These are phyloP conservation scores for Cossypha niveicapilla DNA, from an alignment of 2,797 vertebrate species.

Conservation along the genomic window DNA sequence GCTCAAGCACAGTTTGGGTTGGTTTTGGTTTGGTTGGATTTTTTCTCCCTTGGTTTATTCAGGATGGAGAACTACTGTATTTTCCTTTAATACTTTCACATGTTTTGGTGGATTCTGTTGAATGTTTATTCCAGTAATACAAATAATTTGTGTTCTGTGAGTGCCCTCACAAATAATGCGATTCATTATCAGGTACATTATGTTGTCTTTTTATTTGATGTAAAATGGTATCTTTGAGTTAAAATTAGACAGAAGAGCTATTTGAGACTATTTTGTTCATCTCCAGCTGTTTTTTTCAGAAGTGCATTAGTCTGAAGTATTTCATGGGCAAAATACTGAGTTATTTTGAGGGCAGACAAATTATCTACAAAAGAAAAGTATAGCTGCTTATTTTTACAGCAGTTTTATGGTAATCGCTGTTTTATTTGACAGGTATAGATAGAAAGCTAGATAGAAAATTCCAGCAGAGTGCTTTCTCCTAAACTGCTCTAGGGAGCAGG, in stretches of 20 bases:
- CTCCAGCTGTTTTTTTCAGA: background rate
- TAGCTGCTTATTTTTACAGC: slow-evolving; percentile 18
- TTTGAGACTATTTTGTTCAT: slow-evolving; percentile 46
- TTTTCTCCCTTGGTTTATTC: background rate
- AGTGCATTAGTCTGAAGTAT: slow-evolving; percentile 49
- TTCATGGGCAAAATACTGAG: slow-evolving; percentile 3
- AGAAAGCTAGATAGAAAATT: background rate
- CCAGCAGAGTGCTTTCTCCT: background rate
- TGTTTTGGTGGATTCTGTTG: slow-evolving; percentile 27
- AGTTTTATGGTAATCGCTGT: background rate
- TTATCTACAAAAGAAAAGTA: background rate
- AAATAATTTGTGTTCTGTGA: background rate
- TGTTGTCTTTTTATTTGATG: slow-evolving; percentile 24
- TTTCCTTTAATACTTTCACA: background rate
- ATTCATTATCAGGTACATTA: slow-evolving; percentile 39
- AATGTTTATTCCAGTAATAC: slow-evolving; percentile 11
- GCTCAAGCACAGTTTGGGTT: background rate
- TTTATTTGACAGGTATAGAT: slow-evolving; percentile 22
- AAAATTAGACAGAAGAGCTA: slow-evolving; percentile 43
- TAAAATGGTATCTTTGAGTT: slow-evolving; percentile 15
- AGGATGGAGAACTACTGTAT: background rate
- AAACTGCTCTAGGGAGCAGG: background rate
- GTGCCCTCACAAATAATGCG: background rate
- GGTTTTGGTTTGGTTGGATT: background rate
- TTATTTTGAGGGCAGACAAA: slow-evolving; percentile 14